Evolutionary conservation across 2,888 invertebrate genomes (phyloP).

Genomic region (Liopterus haemorrhoidalis): DNA sequence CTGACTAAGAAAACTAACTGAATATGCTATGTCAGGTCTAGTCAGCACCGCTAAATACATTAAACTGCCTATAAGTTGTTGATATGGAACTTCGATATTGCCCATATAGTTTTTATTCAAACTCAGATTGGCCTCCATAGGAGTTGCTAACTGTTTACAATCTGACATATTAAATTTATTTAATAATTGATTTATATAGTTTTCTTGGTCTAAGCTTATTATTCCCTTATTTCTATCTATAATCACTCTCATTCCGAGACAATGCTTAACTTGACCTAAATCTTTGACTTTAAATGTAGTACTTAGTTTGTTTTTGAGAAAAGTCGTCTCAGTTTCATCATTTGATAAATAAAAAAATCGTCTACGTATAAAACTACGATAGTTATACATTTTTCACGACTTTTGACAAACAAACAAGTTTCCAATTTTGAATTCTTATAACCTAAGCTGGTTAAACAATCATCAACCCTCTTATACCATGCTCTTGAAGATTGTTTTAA

Average conservation of each 20-base stretch:
- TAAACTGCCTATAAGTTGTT: constrained; percentile 29
- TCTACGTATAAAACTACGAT: constrained; percentile 24
- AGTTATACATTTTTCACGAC: constrained; percentile 11
- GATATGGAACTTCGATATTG: constrained; percentile 27
- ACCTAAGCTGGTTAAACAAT: constrained; percentile 19
- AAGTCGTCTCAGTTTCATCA: constrained; percentile 11
- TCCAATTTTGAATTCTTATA: constrained; percentile 25
- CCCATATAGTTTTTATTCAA: background rate
- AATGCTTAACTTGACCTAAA: constrained; percentile 28
- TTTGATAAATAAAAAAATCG: constrained; percentile 25
- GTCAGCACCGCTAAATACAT: constrained; percentile 32
- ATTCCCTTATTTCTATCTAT: constrained; percentile 20
- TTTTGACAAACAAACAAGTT: constrained; percentile 24
- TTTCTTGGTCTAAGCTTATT: constrained; percentile 29
- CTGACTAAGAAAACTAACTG: constrained; percentile 31
- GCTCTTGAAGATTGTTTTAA: constrained; percentile 22
- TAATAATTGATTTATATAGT: constrained; percentile 16
- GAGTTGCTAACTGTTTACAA: constrained; percentile 26
- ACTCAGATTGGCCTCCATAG: constrained; percentile 23
- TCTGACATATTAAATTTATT: constrained; percentile 29
- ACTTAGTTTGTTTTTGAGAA: constrained; percentile 25
- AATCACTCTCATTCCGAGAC: constrained; percentile 29
- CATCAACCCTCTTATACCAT: constrained; percentile 24
- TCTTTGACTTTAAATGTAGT: constrained; percentile 31
- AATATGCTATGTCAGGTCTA: constrained; percentile 31